These are phyloP conservation scores for Congeria kusceri DNA, from an alignment of 2,888 invertebrate species.

Conservation along the genomic window DNA sequence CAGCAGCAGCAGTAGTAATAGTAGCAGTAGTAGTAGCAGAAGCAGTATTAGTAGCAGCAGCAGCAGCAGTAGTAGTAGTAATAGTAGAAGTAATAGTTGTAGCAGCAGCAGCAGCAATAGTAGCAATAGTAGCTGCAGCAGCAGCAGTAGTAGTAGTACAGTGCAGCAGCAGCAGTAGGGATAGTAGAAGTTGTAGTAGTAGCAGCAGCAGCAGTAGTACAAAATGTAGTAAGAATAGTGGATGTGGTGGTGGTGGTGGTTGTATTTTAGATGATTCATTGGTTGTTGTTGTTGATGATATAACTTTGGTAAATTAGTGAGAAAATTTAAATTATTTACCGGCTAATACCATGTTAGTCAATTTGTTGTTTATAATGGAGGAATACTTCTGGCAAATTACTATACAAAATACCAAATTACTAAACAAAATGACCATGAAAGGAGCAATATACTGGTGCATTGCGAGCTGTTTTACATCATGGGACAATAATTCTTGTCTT, in stretches of 20 bases:
- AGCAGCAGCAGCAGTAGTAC: conserved; percentile 1
- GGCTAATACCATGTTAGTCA: too few species aligned
- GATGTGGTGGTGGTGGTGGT: background rate
- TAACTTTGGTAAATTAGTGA: too few species aligned
- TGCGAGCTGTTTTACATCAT: too few species aligned
- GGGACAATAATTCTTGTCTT: too few species aligned
- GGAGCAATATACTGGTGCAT: too few species aligned
- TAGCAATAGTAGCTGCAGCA: background rate
- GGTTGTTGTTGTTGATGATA: too few species aligned
- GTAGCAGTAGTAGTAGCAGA: conserved; percentile 9
- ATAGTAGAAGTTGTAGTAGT: conserved; percentile 1
- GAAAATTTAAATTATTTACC: too few species aligned
- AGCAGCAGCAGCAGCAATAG: background rate
- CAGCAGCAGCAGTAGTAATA: conserved; percentile 12
- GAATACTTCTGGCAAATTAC: too few species aligned
- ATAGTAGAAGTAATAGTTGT: background rate
- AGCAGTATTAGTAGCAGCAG: conserved; percentile 9
- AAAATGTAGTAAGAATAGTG: background rate
- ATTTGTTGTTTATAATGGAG: too few species aligned
- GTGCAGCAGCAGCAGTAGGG: background rate
- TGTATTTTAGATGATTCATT: too few species aligned
- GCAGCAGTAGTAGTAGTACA: conserved; percentile 9
- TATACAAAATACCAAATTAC: too few species aligned
- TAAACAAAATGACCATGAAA: too few species aligned
- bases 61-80: conserved; percentile 13